Base-by-base conservation (phyloP, 2,113 vertebrate species). In the Oceanites oceanicus region DNA sequence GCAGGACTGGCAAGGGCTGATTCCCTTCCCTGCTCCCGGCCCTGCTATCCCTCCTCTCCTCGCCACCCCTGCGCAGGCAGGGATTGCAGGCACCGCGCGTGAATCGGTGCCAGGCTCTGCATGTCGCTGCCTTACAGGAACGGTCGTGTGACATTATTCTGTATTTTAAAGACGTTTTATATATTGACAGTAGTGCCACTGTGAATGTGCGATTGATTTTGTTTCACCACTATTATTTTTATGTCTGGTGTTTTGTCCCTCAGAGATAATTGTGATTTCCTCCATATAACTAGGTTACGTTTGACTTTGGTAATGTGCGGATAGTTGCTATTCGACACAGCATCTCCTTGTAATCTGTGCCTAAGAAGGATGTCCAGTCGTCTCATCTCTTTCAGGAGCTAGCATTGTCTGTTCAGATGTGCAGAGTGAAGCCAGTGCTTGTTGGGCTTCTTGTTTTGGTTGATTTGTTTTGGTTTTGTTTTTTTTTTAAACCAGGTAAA, bases 1-100 rank as follows among this genome's bases (percentile, higher is more conserved):
- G 59, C 36, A 59, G 40, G 34, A 26, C 44, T 21, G 22, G 7
- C 32, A 36, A 32, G 47, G 23, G 40, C 44, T 29, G 34, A 76
- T 49, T 42, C 17, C 42, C 13, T 44, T 49, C 25, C 45, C 45
- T 53, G 40, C 45, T 68, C 7, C 47, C 0, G 0, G 19, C 34
- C 20, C 42, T 56, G 62, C 36, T 62, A 0, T 49, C 53, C 15
- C 27, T 58, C 22, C 29, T 62, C 50, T 68, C 15, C 1, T 4
- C 9, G 3, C 68, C n/a, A 22, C 15, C 22, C 26, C 4, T 3
- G 2, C 16, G 3, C 34, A 30, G 58, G 29, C 58, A 70, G 30
- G 32, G 49, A 29, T 38, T 14, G 7, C 23, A 23, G 49, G 47
- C 50, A 7, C 50, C 63, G 56, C 23, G 44, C 27, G 53, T 18